Evolutionary conservation across 2,797 vertebrate genomes (phyloP).

Genomic region (Microctenopoma stevenorrisi): DNA sequence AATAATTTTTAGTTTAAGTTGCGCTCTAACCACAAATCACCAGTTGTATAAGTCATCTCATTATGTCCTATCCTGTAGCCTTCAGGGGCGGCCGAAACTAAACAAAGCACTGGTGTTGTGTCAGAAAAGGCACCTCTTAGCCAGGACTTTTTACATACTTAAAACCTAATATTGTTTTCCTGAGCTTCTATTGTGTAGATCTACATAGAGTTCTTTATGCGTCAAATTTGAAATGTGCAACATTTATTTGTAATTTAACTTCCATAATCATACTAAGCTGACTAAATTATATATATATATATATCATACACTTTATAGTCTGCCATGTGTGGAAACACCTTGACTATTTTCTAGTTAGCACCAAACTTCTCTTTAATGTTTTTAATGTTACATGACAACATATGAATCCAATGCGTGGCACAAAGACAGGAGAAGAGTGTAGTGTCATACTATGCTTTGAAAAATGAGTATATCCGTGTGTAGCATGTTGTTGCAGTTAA

Average conservation of each 20-base stretch:
- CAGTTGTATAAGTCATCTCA: no score
- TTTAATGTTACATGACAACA: not conserved
- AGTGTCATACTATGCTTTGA: slow-evolving; percentile 19
- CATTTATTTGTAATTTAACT: not conserved
- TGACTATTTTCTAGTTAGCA: not conserved
- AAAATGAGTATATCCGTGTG: slow-evolving; percentile 17
- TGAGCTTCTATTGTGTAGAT: no score
- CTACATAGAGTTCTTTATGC: no score
- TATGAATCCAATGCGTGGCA: slow-evolving; percentile 1
- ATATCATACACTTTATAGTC: not conserved
- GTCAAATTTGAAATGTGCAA: not conserved
- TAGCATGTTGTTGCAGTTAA: slow-evolving; percentile 2
- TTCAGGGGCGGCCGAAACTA: no score
- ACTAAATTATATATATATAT: not conserved
- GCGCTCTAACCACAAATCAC: no score
- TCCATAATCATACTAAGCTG: not conserved
- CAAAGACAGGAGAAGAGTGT: slow-evolving; percentile 4
- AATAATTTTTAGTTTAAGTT: no score
- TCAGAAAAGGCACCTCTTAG: no score
- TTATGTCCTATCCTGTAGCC: no score
- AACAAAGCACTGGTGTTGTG: no score
- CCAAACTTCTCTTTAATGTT: not conserved
- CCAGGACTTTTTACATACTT: no score
- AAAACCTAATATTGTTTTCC: no score
- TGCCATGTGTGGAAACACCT: not conserved